phyloP scores from a whole-genome alignment of 30 jellyfish, hydroid and myxozoan genomes.

The Aurelia aurita complex sp. Pacific region DNA sequence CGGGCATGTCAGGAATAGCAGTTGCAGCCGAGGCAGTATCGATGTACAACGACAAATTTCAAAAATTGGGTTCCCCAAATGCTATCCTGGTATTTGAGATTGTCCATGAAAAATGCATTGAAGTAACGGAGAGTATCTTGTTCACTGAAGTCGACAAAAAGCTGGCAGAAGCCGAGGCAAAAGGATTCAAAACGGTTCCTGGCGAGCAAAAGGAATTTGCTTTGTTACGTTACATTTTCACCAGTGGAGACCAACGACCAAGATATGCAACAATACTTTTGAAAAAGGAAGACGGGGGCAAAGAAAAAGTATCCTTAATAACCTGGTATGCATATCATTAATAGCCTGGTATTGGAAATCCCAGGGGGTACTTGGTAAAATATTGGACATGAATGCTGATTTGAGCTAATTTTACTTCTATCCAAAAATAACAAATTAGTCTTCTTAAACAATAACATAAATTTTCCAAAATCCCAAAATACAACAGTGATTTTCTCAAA shows the following conservation, averaged over 20 bases:
- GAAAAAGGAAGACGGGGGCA: background rate
- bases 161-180: constrained; percentile 3
- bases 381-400: no score
- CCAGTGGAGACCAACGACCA: constrained; percentile 5
- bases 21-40: background rate
- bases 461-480: no score
- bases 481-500: no score
- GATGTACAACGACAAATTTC: background rate
- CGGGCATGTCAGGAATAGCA: background rate
- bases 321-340: background rate
- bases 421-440: no score
- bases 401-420: no score
- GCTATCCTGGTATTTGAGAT: background rate
- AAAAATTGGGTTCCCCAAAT: background rate
- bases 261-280: constrained; percentile 4
- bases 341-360: no score
- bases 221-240: background rate
- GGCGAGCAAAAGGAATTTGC: background rate
- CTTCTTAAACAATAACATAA: no score
- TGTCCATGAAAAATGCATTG: background rate
- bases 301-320: background rate
- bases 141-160: background rate
- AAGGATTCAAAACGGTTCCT: background rate
- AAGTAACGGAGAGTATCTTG: background rate
- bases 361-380: no score